Conservation (phyloP, 2,797 vertebrate genomes). For the Darevskia nairensis region DNA sequence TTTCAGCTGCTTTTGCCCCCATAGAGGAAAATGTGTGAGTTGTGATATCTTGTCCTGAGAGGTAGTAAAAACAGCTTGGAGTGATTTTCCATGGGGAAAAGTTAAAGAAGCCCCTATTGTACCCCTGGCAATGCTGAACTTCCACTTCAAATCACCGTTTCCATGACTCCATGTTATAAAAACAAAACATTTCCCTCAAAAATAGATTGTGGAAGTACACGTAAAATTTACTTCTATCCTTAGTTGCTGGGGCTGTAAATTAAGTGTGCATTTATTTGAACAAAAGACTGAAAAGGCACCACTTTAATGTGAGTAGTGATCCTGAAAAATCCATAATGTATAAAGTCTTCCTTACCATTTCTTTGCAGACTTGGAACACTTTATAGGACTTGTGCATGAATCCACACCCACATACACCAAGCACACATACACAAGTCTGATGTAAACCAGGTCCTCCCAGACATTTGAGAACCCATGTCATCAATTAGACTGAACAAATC, state of each 20-base stretch:
- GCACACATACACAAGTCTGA: fast-evolving
- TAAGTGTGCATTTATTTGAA: neutral
- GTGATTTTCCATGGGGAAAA: neutral
- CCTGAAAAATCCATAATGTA: slow-evolving; percentile 42
- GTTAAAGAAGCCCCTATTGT: neutral
- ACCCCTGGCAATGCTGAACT: neutral
- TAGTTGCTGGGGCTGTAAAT: neutral
- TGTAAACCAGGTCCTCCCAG: slow-evolving; percentile 22
- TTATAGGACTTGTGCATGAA: neutral
- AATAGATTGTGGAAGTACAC: too few species aligned
- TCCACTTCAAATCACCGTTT: neutral
- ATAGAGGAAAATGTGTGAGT: neutral
- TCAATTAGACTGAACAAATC: neutral
- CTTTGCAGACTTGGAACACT: neutral
- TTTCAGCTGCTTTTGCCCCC: neutral
- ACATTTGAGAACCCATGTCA: slow-evolving; percentile 4
- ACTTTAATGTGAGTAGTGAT: slow-evolving; percentile 52
- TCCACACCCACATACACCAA: fast-evolving
- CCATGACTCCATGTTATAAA: neutral
- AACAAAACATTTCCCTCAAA: neutral
- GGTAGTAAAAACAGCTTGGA: neutral
- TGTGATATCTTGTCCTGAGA: neutral
- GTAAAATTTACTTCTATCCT: neutral
- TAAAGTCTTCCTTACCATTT: slow-evolving; percentile 49
- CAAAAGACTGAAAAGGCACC: neutral